Evolutionary conservation across 2,113 vertebrate genomes (phyloP).

Genomic region (Perca fluviatilis): DNA sequence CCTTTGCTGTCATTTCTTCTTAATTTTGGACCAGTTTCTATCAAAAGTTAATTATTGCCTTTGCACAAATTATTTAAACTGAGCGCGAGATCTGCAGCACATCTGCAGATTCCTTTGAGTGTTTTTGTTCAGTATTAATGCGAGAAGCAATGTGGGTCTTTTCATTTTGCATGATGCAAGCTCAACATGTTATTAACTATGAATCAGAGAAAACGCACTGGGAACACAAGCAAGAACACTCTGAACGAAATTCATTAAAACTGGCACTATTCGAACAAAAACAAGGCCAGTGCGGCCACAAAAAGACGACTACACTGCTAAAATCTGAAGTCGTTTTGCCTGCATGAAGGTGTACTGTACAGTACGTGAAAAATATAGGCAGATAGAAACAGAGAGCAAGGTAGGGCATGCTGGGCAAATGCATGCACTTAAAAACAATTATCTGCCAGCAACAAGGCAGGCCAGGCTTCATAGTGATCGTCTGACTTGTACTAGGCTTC

Average conservation of each 20-base stretch:
- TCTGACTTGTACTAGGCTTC: not conserved
- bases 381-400: slow-evolving; percentile 2
- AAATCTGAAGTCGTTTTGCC: slow-evolving; percentile 22
- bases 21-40: slow-evolving; percentile 37
- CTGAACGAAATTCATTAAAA: slow-evolving; percentile 59
- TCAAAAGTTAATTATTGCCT: slow-evolving; percentile 54
- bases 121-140: slow-evolving; percentile 66
- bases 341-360: not conserved
- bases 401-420: not conserved
- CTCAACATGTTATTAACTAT: slow-evolving; percentile 74
- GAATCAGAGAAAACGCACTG: slow-evolving; percentile 54
- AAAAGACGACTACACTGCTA: slow-evolving; percentile 14
- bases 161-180: slow-evolving; percentile 72
- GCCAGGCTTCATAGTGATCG: too few species aligned
- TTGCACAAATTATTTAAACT: slow-evolving; percentile 54
- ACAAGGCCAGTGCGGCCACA: slow-evolving; percentile 34
- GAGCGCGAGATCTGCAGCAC: slow-evolving; percentile 30
- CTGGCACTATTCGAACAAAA: slow-evolving; percentile 62
- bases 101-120: slow-evolving; percentile 59
- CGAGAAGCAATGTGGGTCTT: slow-evolving; percentile 48
- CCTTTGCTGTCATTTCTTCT: slow-evolving; percentile 26
- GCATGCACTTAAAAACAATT: too few species aligned
- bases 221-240: slow-evolving; percentile 51
- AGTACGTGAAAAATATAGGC: slow-evolving; percentile 6
- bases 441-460: too few species aligned